Evolutionary conservation across 2,113 vertebrate genomes (phyloP).

Genomic region (Gracilinanus agilis): DNA sequence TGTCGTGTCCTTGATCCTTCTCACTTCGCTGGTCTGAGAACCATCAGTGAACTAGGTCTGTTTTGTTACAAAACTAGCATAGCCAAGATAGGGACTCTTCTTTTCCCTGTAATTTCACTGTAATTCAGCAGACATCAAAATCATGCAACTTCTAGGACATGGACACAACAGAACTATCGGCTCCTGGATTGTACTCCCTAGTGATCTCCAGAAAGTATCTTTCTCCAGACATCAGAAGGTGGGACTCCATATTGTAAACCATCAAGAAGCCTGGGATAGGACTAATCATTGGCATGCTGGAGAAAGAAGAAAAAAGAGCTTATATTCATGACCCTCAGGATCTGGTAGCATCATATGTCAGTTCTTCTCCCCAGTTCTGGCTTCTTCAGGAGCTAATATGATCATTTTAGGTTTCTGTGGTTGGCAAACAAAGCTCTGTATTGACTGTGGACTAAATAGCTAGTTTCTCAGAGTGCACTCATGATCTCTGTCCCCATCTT

Average conservation of each 20-base stretch:
- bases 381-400: slow-evolving; percentile 38
- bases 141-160: slow-evolving; percentile 5
- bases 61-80: slow-evolving; percentile 33
- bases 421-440: slow-evolving; percentile 40
- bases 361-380: slow-evolving; percentile 45
- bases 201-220: slow-evolving; percentile 9
- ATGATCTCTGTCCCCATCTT: slow-evolving; percentile 42
- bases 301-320: slow-evolving; percentile 25
- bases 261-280: slow-evolving; percentile 12
- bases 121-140: slow-evolving; percentile 33
- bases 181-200: slow-evolving; percentile 7
- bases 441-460: not conserved
- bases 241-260: slow-evolving; percentile 16
- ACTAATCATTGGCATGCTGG: not conserved
- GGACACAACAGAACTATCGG: slow-evolving; percentile 43
- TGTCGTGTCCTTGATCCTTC: slow-evolving; percentile 23
- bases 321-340: not conserved
- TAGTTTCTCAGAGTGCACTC: slow-evolving; percentile 47
- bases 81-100: not conserved
- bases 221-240: slow-evolving; percentile 17
- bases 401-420: slow-evolving; percentile 47
- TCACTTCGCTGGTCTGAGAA: not conserved
- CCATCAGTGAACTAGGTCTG: not conserved
- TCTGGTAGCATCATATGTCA: slow-evolving; percentile 45
- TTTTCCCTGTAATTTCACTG: not conserved